phyloP scores from a whole-genome alignment of 2,888 invertebrate genomes.

The Meiosimyza decipiens region DNA sequence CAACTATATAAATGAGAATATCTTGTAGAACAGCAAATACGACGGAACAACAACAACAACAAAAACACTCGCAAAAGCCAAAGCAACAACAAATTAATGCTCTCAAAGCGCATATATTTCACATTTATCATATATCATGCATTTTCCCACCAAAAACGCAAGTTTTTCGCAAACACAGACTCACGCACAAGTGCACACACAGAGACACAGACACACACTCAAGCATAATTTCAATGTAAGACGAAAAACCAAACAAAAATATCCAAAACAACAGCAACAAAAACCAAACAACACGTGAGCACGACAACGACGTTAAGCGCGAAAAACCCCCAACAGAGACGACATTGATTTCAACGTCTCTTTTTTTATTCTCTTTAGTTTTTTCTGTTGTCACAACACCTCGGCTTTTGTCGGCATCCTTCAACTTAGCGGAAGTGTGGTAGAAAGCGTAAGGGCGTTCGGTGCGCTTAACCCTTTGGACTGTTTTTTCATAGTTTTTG shows the following conservation, averaged over 20 bases:
- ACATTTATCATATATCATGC: conserved; percentile 25
- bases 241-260: too few relatives aligned
- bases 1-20: neutral
- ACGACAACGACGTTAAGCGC: conserved; percentile 1
- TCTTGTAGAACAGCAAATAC: neutral
- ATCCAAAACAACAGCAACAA: neutral
- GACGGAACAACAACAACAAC: conserved; percentile 3
- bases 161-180: neutral
- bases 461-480: too few relatives aligned
- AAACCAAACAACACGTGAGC: neutral
- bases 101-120: conserved; percentile 6
- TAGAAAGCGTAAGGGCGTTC: too few relatives aligned
- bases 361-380: neutral
- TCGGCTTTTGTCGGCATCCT: too few relatives aligned
- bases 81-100: neutral
- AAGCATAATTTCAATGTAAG: neutral
- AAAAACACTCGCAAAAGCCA: conserved; percentile 26
- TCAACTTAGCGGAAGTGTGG: too few relatives aligned
- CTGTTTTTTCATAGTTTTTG: too few relatives aligned
- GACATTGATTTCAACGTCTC: neutral
- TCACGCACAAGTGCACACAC: neutral
- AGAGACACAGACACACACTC: neutral
- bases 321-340: neutral
- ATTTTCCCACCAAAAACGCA: neutral
- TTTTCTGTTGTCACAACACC: neutral